Percentiles rank a stretch among this genome's conserved stretches.
Evolutionary conservation across 2,797 vertebrate genomes (phyloP).

Genomic region (Girardinus metallicus): DNA sequence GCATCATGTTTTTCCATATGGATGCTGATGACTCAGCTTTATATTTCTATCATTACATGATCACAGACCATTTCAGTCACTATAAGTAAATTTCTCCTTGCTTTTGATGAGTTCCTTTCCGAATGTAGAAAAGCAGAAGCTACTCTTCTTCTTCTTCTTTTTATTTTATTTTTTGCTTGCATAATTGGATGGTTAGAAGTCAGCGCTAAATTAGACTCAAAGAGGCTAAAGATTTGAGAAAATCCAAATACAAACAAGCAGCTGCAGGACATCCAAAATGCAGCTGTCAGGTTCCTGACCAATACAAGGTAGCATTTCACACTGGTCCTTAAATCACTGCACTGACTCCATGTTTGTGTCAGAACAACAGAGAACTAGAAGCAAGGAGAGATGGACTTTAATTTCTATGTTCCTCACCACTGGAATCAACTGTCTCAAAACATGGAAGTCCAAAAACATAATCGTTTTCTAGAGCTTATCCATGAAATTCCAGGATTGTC

Average conservation of each 20-base stretch:
- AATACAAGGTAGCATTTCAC: not conserved
- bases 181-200: not conserved
- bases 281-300: not conserved
- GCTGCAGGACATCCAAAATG: not conserved
- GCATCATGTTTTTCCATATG: not conserved
- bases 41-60: not conserved
- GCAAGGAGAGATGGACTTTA: not conserved
- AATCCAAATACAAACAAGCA: not conserved
- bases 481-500: too few species aligned
- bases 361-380: not conserved
- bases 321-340: not conserved
- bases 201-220: not conserved
- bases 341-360: not conserved
- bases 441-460: not conserved
- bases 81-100: not conserved
- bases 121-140: not conserved
- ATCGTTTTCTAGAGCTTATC: not conserved
- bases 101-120: not conserved
- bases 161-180: not conserved
- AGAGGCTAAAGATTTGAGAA: not conserved
- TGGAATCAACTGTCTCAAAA: not conserved
- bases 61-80: not conserved
- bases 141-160: not conserved
- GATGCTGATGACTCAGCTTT: not conserved
- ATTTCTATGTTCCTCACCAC: not conserved